Evolutionary conservation across 2,888 invertebrate genomes (phyloP).

Genomic region (Boloria euphrosyne): DNA sequence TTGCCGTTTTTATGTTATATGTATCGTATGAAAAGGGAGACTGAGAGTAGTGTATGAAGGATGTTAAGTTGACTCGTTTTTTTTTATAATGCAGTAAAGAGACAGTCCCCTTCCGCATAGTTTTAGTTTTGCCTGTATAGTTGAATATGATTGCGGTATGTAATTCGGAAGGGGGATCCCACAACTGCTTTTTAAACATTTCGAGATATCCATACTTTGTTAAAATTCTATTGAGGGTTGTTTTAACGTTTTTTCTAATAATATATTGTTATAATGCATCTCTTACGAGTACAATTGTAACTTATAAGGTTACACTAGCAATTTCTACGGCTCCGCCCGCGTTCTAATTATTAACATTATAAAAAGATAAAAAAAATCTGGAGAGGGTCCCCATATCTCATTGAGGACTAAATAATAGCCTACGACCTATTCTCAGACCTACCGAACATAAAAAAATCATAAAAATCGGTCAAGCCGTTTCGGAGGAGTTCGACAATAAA

Average conservation of each 20-base stretch:
- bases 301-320: too few species aligned
- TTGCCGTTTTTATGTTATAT: constrained; percentile 40
- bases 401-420: too few species aligned
- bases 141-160: constrained; percentile 49
- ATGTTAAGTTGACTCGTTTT: neutral
- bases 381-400: too few species aligned
- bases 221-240: neutral
- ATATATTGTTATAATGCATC: neutral
- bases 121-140: constrained; percentile 57
- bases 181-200: constrained; percentile 48
- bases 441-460: too few species aligned
- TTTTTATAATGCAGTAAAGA: constrained; percentile 18
- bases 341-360: too few species aligned
- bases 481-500: too few species aligned
- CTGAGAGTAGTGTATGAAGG: constrained; percentile 29
- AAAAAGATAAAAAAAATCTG: too few species aligned
- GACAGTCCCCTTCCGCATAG: constrained; percentile 53
- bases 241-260: neutral
- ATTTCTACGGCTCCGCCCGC: too few species aligned
- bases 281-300: too few species aligned
- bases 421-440: too few species aligned
- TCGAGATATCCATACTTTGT: constrained; percentile 21
- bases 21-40: neutral
- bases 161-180: constrained; percentile 41
- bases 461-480: too few species aligned